Evolutionary conservation across 2,113 vertebrate genomes (phyloP).

Genomic region (Platycercus adscitus): DNA sequence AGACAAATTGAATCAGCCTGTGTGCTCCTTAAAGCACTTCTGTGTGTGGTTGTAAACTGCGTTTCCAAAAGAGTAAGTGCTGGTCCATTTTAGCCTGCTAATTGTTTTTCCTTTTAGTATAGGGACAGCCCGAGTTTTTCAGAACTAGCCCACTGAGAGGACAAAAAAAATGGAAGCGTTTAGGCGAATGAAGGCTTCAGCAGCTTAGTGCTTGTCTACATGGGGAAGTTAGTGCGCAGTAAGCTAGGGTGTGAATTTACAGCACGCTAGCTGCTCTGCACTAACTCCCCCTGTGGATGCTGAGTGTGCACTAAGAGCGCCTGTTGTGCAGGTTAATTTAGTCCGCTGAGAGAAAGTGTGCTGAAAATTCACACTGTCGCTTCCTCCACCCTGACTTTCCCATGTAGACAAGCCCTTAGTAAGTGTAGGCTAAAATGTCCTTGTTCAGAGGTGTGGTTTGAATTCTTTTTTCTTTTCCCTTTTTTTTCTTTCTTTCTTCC

Average conservation of each 20-base stretch:
- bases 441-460: neutral
- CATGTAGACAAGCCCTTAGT: slow-evolving; percentile 63
- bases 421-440: neutral
- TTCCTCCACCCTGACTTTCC: slow-evolving; percentile 46
- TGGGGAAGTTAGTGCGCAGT: slow-evolving; percentile 70
- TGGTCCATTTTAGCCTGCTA: neutral
- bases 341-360: slow-evolving; percentile 19
- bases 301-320: slow-evolving; percentile 66
- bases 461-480: neutral
- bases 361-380: slow-evolving; percentile 13
- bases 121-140: neutral
- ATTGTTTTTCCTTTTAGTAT: neutral
- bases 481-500: neutral
- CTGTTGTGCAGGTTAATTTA: slow-evolving; percentile 17
- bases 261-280: slow-evolving; percentile 69
- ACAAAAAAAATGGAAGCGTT: neutral
- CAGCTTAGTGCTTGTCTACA: slow-evolving; percentile 67
- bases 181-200: slow-evolving; percentile 26
- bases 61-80: neutral
- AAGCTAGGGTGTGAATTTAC: slow-evolving; percentile 66
- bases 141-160: neutral
- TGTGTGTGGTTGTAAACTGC: neutral
- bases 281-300: slow-evolving; percentile 69
- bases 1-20: fast-evolving
- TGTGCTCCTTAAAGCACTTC: neutral